These are phyloP conservation scores for Osedax frankpressi DNA, from an alignment of 2,888 invertebrate genomes.

Conservation along the genomic window DNA sequence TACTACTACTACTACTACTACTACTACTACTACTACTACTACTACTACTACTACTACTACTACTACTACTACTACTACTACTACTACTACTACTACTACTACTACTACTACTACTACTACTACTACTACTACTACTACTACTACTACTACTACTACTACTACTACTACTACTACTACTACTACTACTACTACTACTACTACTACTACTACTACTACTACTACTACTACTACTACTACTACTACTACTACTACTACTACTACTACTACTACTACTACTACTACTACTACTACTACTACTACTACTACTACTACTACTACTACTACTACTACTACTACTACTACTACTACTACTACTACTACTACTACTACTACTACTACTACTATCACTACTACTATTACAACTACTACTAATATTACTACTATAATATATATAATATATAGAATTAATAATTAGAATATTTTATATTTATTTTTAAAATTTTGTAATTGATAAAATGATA, in stretches of 20 bases:
- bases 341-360: neutral
- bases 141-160: neutral
- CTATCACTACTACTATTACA: neutral
- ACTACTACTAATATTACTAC: neutral
- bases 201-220: neutral
- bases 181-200: neutral
- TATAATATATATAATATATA: no score
- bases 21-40: neutral
- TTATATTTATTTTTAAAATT: no score
- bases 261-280: neutral
- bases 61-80: neutral
- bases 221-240: neutral
- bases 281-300: neutral
- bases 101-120: neutral
- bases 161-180: neutral
- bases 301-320: neutral
- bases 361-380: neutral
- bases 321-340: neutral
- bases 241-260: neutral
- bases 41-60: neutral
- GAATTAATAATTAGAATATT: no score
- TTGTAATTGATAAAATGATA: no score
- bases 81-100: neutral
- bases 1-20: neutral
- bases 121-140: neutral